These are phyloP conservation scores for Plodia interpunctella DNA, from an alignment of 1,140 invertebrate genomes.

Conservation along the genomic window DNA sequence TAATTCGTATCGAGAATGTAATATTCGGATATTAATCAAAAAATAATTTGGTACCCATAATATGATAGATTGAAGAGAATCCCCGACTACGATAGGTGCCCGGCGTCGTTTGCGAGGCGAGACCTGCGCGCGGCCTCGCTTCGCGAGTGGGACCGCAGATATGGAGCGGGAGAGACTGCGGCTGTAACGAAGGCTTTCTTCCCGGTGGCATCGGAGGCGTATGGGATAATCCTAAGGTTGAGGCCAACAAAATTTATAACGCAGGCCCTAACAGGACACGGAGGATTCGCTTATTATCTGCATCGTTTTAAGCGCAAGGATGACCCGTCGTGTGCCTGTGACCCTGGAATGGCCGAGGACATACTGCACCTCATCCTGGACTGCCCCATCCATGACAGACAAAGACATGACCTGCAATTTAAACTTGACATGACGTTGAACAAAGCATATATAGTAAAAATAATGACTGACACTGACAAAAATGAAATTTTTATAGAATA, in stretches of 20 bases:
- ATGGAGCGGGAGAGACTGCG: slow-evolving; percentile 9
- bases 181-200: slow-evolving; percentile 18
- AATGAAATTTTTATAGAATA: not conserved
- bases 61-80: too few relatives aligned
- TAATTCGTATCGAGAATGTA: too few relatives aligned
- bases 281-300: slow-evolving; percentile 17
- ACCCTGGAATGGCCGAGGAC: not conserved
- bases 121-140: not conserved
- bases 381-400: not conserved
- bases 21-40: too few relatives aligned
- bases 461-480: not conserved
- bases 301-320: slow-evolving; percentile 19
- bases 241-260: not conserved
- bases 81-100: slow-evolving; percentile 16
- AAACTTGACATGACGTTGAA: not conserved
- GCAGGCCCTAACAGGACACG: slow-evolving; percentile 19
- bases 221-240: slow-evolving; percentile 7
- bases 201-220: slow-evolving; percentile 6
- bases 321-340: slow-evolving; percentile 19
- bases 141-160: slow-evolving; percentile 17
- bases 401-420: not conserved
- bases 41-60: too few relatives aligned
- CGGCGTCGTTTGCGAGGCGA: slow-evolving; percentile 15
- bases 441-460: not conserved
- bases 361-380: not conserved